Evolutionary conservation across 2,888 invertebrate species (phyloP).

Genomic region (Flexamia atlantica): DNA sequence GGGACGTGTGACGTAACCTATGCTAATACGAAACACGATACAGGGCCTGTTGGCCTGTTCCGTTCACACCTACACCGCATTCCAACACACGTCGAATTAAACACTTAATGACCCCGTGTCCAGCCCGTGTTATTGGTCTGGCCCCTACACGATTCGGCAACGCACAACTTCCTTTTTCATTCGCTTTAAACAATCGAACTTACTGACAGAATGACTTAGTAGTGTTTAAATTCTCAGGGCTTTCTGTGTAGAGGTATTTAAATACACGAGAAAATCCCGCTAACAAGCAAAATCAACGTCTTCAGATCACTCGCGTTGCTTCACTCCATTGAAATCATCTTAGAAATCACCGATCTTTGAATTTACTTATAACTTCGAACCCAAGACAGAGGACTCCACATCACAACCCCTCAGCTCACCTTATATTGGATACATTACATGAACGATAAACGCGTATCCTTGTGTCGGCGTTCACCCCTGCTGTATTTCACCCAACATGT

Average conservation of each 20-base stretch:
- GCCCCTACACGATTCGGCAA: neutral
- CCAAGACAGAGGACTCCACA: too few relatives aligned
- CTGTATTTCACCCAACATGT: conserved; percentile 1
- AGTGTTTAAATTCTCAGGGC: too few relatives aligned
- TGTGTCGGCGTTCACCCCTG: neutral
- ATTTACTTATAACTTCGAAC: too few relatives aligned
- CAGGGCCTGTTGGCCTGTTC: conserved; percentile 22
- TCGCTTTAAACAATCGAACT: neutral
- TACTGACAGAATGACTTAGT: neutral
- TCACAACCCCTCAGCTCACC: too few relatives aligned
- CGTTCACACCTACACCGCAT: conserved; percentile 50
- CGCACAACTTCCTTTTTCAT: conserved; percentile 13
- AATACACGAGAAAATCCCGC: too few relatives aligned
- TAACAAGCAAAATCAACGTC: too few relatives aligned
- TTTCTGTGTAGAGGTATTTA: too few relatives aligned
- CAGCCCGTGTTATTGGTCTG: conserved; percentile 14
- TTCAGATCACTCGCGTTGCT: too few relatives aligned
- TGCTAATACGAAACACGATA: conserved; percentile 43
- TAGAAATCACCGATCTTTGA: too few relatives aligned
- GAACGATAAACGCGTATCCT: too few relatives aligned
- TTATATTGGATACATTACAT: too few relatives aligned
- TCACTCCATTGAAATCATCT: too few relatives aligned
- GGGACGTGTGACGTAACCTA: conserved; percentile 12
- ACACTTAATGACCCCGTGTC: conserved; percentile 33
- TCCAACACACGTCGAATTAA: conserved; percentile 45